Evolutionary conservation across 2,888 invertebrate species (phyloP).

Genomic region (Ophion obscuratus): DNA sequence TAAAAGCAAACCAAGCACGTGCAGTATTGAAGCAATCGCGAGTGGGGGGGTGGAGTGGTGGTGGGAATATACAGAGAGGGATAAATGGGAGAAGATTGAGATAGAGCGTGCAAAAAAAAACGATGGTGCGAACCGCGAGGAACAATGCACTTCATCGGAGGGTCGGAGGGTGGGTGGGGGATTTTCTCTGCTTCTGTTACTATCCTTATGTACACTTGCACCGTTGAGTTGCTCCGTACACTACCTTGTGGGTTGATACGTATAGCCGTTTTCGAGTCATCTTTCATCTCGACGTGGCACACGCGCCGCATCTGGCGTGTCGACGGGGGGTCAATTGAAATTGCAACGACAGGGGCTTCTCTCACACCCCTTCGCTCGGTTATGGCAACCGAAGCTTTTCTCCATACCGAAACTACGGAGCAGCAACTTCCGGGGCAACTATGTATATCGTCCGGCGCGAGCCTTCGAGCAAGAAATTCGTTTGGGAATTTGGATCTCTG

Average conservation of each 20-base stretch:
- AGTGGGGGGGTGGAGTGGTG: constrained; percentile 24
- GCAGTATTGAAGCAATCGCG: constrained; percentile 42
- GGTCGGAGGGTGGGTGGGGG: not conserved
- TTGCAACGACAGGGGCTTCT: constrained; percentile 72
- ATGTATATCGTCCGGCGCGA: not conserved
- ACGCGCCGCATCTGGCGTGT: constrained; percentile 82
- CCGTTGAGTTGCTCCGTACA: constrained; percentile 23
- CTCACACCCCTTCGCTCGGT: constrained; percentile 13
- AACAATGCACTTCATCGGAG: constrained; percentile 71
- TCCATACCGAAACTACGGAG: constrained; percentile 22
- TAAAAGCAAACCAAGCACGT: constrained; percentile 74
- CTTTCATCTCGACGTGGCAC: constrained; percentile 82
- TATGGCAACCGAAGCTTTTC: constrained; percentile 38
- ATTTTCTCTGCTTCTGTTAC: constrained; percentile 29
- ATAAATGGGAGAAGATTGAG: constrained; percentile 33
- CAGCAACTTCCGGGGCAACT: constrained; percentile 32
- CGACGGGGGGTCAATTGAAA: constrained; percentile 82
- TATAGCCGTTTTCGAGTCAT: constrained; percentile 74
- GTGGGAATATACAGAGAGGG: not conserved
- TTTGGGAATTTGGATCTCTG: constrained; percentile 10
- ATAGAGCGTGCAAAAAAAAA: constrained; percentile 51
- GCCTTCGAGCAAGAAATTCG: not conserved
- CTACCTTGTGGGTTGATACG: constrained; percentile 39
- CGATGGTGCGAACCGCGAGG: constrained; percentile 52
- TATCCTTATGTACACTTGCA: constrained; percentile 18